These are phyloP conservation scores for Pseudococcus jackbeardsleyi DNA, from an alignment of 2,888 invertebrate species.

Conservation along the genomic window DNA sequence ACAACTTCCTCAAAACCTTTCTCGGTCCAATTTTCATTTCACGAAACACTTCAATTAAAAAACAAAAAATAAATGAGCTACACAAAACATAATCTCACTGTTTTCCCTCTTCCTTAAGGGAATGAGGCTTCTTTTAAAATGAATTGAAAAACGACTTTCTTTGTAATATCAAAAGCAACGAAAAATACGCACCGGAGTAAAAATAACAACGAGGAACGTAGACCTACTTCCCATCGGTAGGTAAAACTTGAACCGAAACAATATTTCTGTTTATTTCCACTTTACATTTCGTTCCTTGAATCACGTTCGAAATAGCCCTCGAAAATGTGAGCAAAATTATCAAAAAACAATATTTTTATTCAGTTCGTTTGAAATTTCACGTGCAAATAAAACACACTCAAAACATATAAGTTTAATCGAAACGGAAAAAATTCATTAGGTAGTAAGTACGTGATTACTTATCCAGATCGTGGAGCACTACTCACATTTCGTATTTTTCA, in stretches of 20 bases:
- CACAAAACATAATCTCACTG: neutral
- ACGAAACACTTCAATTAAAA: slow-evolving; percentile 8
- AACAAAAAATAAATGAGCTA: neutral
- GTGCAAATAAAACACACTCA: neutral
- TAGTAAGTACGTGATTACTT: neutral
- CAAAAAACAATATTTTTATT: neutral
- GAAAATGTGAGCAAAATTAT: neutral
- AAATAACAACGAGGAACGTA: neutral
- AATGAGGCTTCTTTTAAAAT: neutral
- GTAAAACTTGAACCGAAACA: neutral
- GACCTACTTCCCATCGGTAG: neutral
- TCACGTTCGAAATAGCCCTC: neutral
- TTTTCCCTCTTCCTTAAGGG: slow-evolving; percentile 3
- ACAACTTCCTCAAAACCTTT: neutral
- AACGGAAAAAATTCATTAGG: neutral
- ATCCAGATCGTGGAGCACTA: neutral
- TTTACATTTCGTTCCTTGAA: neutral
- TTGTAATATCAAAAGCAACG: neutral
- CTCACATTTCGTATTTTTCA: neutral
- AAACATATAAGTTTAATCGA: neutral
- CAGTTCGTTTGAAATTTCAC: neutral
- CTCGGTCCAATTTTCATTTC: neutral
- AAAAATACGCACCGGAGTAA: neutral
- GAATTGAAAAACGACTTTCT: neutral
- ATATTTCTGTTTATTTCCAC: neutral